phyloP scores from a whole-genome alignment of 2,113 vertebrate genomes.

The Muntiacus reevesi region DNA sequence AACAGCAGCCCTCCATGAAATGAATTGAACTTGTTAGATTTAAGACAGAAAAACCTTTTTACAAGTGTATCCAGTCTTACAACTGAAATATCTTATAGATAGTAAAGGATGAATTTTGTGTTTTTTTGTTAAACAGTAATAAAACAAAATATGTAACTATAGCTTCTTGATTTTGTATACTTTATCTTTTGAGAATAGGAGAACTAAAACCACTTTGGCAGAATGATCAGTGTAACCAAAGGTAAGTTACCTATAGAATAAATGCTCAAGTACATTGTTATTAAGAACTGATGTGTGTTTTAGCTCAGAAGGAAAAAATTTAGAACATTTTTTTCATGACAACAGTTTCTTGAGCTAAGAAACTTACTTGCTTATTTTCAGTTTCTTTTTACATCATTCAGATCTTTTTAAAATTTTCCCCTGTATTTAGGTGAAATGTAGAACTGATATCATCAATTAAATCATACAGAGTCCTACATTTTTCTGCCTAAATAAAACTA shows the following conservation, averaged over 20 bases:
- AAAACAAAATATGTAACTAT: slow-evolving; percentile 80
- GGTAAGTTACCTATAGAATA: background rate
- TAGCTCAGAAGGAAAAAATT: background rate
- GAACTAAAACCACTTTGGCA: slow-evolving; percentile 55
- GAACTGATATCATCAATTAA: background rate
- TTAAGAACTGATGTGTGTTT: background rate
- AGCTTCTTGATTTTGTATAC: slow-evolving; percentile 64
- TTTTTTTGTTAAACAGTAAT: slow-evolving; percentile 42
- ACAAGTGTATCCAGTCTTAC: background rate
- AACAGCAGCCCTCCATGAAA: background rate
- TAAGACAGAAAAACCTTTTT: background rate
- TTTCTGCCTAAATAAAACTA: slow-evolving; percentile 34
- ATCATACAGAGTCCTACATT: background rate
- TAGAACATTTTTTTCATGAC: background rate
- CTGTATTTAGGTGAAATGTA: background rate
- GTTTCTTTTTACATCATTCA: background rate
- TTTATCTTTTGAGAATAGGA: slow-evolving; percentile 79
- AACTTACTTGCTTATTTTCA: background rate
- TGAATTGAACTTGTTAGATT: slow-evolving; percentile 30
- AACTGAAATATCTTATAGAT: slow-evolving; percentile 1
- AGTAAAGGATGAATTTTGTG: background rate
- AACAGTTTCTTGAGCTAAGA: background rate
- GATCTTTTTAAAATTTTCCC: background rate
- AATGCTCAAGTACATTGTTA: background rate
- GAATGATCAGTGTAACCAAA: slow-evolving; percentile 36